phyloP scores from a whole-genome alignment of 2,797 vertebrate genomes.

The Novumbra hubbsi region DNA sequence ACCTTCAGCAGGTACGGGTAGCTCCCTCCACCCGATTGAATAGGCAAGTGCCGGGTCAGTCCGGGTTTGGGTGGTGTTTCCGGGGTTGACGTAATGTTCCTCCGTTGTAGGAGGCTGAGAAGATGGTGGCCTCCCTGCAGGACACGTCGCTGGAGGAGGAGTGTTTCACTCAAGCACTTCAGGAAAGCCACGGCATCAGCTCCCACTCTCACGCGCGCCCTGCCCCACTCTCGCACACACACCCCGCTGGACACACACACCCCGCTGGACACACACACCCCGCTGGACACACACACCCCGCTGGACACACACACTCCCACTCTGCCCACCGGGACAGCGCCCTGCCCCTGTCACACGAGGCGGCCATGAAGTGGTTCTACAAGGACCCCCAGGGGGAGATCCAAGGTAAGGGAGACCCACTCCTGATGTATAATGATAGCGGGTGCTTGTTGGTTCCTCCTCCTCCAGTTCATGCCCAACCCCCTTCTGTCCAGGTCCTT shows the following conservation, averaged over 20 bases:
- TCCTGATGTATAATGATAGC: no score
- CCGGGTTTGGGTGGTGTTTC: neutral
- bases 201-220: conserved; percentile 61
- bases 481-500: conserved; percentile 73
- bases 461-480: neutral
- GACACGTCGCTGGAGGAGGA: conserved; percentile 90
- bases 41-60: neutral
- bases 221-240: conserved; percentile 60
- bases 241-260: neutral
- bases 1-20: conserved; percentile 85
- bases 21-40: neutral
- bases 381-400: conserved; percentile 92
- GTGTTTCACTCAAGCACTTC: conserved; percentile 82
- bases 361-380: conserved; percentile 93
- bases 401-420: conserved; percentile 73
- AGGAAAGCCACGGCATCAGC: conserved; percentile 84
- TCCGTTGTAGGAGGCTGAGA: conserved; percentile 82
- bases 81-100: neutral
- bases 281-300: neutral
- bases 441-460: neutral
- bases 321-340: conserved; percentile 49
- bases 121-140: conserved; percentile 87
- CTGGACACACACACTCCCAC: conserved; percentile 5
- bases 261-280: neutral
- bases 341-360: conserved; percentile 86